Base-by-base conservation (phyloP, 1,140 invertebrate species). In the Ditylenchus dipsaci region DNA sequence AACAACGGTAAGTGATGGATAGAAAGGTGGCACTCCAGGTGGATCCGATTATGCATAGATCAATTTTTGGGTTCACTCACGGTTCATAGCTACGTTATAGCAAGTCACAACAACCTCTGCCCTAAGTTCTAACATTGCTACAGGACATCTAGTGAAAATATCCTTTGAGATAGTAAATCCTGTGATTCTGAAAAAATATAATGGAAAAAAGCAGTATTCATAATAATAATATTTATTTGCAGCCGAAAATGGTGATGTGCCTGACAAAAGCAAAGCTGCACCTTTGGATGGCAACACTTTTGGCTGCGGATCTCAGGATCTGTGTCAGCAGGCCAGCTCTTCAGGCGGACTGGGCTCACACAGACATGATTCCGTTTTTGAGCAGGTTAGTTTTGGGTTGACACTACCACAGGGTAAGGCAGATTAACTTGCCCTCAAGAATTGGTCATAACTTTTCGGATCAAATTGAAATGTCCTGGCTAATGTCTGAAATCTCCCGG, bases 351-450 rank as follows among this genome's bases (percentile, higher is more conserved):
- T 11, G 21, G 15, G 59, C 59, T n/a, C n/a, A n/a, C 59, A 26
- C 49, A 13, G 30, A 61, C 3, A 33, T 30, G n/a, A 42, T 23
- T 15, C 17, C 42, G 30, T 65, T 65, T 47, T 60, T 43, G 43
- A 63, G 7, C 26, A 64, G 42, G 49, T 53, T 63, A n/a, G 56
- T n/a, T 3, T n/a, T 61, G n/a, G n/a, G 27, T n/a, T n/a, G n/a
- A n/a, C n/a, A n/a, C n/a, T n/a, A n/a, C n/a, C n/a, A n/a, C n/a
- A n/a, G n/a, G n/a, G n/a, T n/a, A n/a, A n/a, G n/a, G n/a, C n/a
- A n/a, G n/a, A n/a, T n/a, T n/a, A n/a, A n/a, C n/a, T n/a, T n/a
- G n/a, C n/a, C n/a, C n/a, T n/a, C n/a, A n/a, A n/a, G n/a, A n/a
- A n/a, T n/a, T n/a, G n/a, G n/a, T n/a, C n/a, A n/a, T n/a, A n/a